Evolutionary conservation across 2,113 vertebrate genomes (phyloP).

Genomic region (Herpetotheres cachinnans): DNA sequence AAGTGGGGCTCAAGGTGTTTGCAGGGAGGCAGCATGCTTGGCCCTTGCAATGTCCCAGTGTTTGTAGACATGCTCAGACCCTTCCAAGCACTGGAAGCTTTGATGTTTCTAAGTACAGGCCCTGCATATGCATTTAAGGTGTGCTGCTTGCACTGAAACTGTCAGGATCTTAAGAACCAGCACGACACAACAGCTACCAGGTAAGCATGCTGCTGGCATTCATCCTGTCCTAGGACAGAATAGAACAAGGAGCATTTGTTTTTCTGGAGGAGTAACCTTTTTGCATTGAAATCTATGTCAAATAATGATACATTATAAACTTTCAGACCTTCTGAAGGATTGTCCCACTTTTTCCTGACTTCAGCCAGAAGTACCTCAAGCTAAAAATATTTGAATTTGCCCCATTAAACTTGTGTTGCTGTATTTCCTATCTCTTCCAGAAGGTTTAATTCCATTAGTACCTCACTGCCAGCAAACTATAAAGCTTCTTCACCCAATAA

Average conservation of each 20-base stretch:
- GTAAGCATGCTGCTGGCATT: neutral
- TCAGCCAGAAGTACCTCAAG: neutral
- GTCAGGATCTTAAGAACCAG: fast-evolving
- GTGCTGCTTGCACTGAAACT: neutral
- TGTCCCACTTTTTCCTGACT: neutral
- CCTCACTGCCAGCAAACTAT: neutral
- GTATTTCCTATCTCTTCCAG: neutral
- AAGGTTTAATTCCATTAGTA: neutral
- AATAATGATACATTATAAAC: neutral
- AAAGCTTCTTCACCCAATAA: neutral
- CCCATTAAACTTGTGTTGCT: neutral
- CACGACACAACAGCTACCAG: neutral
- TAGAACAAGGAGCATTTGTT: neutral
- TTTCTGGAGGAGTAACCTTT: neutral
- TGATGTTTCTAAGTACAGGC: neutral
- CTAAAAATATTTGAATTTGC: neutral
- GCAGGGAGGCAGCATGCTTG: neutral
- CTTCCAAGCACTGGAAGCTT: neutral
- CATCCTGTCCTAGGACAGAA: neutral
- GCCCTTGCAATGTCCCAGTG: neutral
- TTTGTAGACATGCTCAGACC: neutral
- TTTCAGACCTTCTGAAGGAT: neutral
- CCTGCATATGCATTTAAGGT: fast-evolving
- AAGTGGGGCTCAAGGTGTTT: neutral
- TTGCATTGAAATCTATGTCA: neutral